A percentile compares a stretch with the other conserved stretches of the same genome.
These are phyloP conservation scores for Phodopus roborovskii DNA, from an alignment of 2,113 vertebrate species.

Conservation along the genomic window DNA sequence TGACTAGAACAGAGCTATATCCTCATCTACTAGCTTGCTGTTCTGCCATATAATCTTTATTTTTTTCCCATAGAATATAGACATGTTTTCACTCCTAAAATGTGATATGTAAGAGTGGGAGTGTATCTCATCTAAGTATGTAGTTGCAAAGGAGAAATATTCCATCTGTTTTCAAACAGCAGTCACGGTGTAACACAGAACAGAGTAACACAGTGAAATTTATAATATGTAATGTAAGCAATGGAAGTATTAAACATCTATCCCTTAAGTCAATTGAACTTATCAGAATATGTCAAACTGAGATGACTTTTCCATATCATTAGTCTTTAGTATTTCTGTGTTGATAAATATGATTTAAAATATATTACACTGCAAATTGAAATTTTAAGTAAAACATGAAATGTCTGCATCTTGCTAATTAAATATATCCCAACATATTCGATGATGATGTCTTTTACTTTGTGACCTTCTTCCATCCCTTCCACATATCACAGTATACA, in stretches of 20 bases:
- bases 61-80: not conserved
- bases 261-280: not conserved
- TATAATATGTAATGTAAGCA: not conserved
- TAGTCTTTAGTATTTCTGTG: not conserved
- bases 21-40: not conserved
- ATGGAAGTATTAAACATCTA: not conserved
- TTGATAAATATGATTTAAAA: not conserved
- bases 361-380: not conserved
- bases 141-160: not conserved
- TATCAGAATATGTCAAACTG: constrained; percentile 7
- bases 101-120: no score
- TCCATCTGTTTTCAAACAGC: not conserved
- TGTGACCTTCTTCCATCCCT: not conserved
- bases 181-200: not conserved
- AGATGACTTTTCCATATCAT: not conserved
- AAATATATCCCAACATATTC: not conserved
- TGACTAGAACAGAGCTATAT: not conserved
- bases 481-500: not conserved
- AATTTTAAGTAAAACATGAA: not conserved
- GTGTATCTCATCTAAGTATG: not conserved
- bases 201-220: not conserved
- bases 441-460: not conserved
- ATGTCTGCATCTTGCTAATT: not conserved
- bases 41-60: not conserved
- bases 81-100: not conserved